phyloP scores from a whole-genome alignment of 2,113 vertebrate genomes.

The Lichenostomus cassidix region DNA sequence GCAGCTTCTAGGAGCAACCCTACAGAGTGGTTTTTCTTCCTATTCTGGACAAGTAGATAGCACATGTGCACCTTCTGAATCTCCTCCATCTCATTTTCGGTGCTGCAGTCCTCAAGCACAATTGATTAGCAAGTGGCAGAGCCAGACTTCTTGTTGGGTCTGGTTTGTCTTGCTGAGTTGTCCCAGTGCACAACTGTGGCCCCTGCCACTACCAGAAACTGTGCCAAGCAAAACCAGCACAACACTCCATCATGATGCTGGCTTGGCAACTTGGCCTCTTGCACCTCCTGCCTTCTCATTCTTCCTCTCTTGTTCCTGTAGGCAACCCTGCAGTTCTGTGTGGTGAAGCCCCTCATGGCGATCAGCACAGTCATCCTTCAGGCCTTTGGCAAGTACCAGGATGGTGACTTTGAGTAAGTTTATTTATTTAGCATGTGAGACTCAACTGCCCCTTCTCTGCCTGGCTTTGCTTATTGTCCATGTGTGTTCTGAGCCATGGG shows the following conservation, averaged over 20 bases:
- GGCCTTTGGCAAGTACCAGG: slow-evolving; percentile 91
- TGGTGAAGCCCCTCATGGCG: slow-evolving; percentile 95
- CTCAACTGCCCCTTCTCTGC: not conserved
- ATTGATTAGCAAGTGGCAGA: fast-evolving
- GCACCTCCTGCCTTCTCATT: not conserved
- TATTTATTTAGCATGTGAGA: not conserved
- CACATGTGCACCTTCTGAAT: not conserved
- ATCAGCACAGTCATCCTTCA: slow-evolving; percentile 92
- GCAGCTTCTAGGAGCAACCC: not conserved
- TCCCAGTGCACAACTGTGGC: not conserved
- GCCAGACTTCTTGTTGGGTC: not conserved
- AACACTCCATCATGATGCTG: not conserved
- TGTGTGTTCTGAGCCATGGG: not conserved
- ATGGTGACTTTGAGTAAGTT: slow-evolving; percentile 95
- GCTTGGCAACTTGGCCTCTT: not conserved
- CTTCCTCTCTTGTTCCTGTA: slow-evolving; percentile 26
- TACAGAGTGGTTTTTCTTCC: not conserved
- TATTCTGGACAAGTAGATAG: not conserved
- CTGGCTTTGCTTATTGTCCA: not conserved
- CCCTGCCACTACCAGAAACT: too few species aligned
- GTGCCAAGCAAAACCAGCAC: too few species aligned
- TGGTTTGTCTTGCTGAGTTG: not conserved
- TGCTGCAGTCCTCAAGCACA: not conserved
- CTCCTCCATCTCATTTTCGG: not conserved
- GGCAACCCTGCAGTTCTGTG: slow-evolving; percentile 95